Evolutionary conservation across 2,888 invertebrate species (phyloP), one percentile per base, ranked within the genome.

Genomic region (Mylabris sibirica): DNA sequence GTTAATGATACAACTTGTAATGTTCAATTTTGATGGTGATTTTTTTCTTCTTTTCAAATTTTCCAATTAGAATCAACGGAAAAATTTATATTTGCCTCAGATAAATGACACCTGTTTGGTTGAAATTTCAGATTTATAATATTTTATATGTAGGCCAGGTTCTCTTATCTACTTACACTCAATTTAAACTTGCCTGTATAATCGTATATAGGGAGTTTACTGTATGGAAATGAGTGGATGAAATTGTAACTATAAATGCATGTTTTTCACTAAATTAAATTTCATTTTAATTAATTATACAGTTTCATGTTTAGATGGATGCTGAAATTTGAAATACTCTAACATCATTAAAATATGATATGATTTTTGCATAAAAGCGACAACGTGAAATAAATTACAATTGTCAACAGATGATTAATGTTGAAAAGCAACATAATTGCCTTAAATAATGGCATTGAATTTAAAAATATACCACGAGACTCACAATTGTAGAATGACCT

Each of bases 271-370:
- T 53, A 22, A 24, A 57, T 57, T 57, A 12, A 57, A 6, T 22
- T 57, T 24, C 20, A 57, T 57, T 57, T 57, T 24, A 57, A 57
- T 57, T 24, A 57, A 57, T 57, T 57, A 14, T 22, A 11, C 24
- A 12, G 8, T 57, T 24, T 24, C 57, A 24, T 14, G 57, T 24
- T 57, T 12, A 24, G 4, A 57, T 22, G 12, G 57, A 24, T 14
- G 57, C 22, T 24, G 11, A 57, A 24, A 57, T 24, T 22, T 8
- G 9, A 57, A 57, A 24, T 24, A 14, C 24, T 22, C 22, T 3
- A 5, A 20, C 5, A 57, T 57, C 12, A 57, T 57, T 57, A 14
- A 5, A 57, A 22, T 24, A 12, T 5, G 57, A 22, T 3, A 22
- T 1, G 14, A 1, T 57, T 57, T 24, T 57, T 24, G 14, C 14